A percentile compares a stretch with the other conserved stretches of the same genome.
These are phyloP conservation scores for pig (Sus scrofa) DNA, from an alignment of 2,113 vertebrate species.

Conservation along the genomic window DNA sequence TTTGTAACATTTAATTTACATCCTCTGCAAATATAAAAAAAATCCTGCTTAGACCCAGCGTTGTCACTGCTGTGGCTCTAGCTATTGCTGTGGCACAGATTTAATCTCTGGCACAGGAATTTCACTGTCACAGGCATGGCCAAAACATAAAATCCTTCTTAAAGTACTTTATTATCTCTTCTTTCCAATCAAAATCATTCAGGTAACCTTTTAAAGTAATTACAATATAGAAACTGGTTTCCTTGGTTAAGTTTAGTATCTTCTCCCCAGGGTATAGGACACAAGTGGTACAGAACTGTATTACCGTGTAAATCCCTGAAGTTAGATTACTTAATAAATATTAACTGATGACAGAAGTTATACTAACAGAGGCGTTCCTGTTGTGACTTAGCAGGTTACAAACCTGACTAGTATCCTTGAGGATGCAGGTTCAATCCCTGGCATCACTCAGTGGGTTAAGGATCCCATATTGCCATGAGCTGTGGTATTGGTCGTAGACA, in stretches of 20 bases:
- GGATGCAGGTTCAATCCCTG: too few species aligned
- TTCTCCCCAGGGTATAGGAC: neutral
- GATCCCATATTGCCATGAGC: too few species aligned
- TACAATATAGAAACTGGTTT: neutral
- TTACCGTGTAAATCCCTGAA: neutral
- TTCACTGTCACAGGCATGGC: too few species aligned
- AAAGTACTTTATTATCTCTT: conserved; percentile 46
- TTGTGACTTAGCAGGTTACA: too few species aligned
- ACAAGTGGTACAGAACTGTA: neutral
- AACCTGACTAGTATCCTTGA: too few species aligned
- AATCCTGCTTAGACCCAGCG: too few species aligned
- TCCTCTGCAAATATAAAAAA: neutral
- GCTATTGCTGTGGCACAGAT: too few species aligned
- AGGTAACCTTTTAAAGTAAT: neutral
- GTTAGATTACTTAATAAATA: conserved; percentile 32
- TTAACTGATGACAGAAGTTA: conserved; percentile 40
- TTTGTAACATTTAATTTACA: neutral
- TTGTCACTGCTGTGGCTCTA: too few species aligned
- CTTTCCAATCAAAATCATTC: conserved; percentile 17
- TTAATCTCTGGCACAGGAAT: too few species aligned
- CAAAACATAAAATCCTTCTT: neutral
- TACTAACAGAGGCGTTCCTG: neutral
- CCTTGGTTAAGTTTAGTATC: neutral
- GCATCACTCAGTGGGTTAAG: too few species aligned
- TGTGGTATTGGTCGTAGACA: too few species aligned